Conservation (phyloP, 2,888 invertebrate species). For the Esperia sulphurella region DNA sequence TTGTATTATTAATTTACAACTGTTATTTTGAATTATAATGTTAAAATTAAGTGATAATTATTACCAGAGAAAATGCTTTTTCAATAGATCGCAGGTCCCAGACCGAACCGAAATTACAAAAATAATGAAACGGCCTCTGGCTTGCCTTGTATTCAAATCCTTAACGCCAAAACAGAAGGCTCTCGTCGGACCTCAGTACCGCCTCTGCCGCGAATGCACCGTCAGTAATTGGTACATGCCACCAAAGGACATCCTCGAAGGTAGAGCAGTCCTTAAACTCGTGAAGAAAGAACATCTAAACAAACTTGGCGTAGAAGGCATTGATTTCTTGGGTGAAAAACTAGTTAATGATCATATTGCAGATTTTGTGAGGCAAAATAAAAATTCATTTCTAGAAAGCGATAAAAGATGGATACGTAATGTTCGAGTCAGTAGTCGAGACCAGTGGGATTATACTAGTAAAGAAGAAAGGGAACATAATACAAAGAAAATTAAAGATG, state of each 20-base stretch:
- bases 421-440: constrained; percentile 26
- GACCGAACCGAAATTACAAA: constrained; percentile 54
- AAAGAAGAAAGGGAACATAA: constrained; percentile 34
- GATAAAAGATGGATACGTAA: constrained; percentile 45
- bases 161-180: constrained; percentile 53
- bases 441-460: constrained; percentile 35
- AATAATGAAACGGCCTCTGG: constrained; percentile 52
- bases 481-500: constrained; percentile 38
- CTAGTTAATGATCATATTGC: constrained; percentile 35
- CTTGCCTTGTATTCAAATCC: constrained; percentile 59
- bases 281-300: constrained; percentile 38
- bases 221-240: constrained; percentile 51
- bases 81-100: constrained; percentile 56
- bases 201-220: constrained; percentile 55
- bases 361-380: constrained; percentile 37
- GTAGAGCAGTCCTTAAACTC: constrained; percentile 52
- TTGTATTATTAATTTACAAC: no score
- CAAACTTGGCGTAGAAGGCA: constrained; percentile 47
- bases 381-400: constrained; percentile 32
- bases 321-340: constrained; percentile 39
- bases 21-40: constrained; percentile 21
- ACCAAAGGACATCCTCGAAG: constrained; percentile 47
- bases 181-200: constrained; percentile 60
- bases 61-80: constrained; percentile 52
- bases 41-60: constrained; percentile 48